Evolutionary conservation across 2,113 vertebrate genomes (phyloP).

Genomic region (Montifringilla adamsi): DNA sequence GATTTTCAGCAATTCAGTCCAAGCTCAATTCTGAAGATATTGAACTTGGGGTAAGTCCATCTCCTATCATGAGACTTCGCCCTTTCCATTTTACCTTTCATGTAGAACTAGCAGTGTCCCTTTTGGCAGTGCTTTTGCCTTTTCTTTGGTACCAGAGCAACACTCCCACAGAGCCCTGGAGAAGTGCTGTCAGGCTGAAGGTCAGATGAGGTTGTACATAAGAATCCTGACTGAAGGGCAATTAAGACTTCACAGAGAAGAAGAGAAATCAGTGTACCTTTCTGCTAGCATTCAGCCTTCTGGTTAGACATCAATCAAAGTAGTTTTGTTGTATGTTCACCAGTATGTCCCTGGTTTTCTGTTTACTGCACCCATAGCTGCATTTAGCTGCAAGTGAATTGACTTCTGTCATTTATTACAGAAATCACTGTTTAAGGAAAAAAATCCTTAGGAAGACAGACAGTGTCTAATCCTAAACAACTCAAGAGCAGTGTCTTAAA

Average conservation of each 20-base stretch:
- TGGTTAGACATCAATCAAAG: background rate
- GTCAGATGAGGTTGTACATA: background rate
- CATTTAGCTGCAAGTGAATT: background rate
- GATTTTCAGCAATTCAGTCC: constrained; percentile 92
- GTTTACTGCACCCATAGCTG: background rate
- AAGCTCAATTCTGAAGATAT: constrained; percentile 93
- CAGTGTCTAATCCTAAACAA: background rate
- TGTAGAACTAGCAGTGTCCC: background rate
- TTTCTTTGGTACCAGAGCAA: background rate
- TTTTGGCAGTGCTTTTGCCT: background rate
- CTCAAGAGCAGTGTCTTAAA: background rate
- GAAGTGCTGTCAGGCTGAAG: background rate
- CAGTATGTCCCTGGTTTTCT: background rate
- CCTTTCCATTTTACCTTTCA: background rate
- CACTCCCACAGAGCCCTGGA: background rate
- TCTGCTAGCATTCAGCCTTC: background rate
- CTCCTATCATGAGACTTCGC: background rate
- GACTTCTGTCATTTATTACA: background rate
- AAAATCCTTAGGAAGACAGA: background rate
- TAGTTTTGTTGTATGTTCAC: background rate
- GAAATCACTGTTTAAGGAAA: background rate
- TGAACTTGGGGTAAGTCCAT: constrained; percentile 90
- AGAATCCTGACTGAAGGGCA: background rate
- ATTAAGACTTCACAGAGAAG: background rate
- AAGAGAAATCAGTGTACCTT: background rate